Conservation (phyloP, 2,797 vertebrate genomes). For the Serranus cabrilla region DNA sequence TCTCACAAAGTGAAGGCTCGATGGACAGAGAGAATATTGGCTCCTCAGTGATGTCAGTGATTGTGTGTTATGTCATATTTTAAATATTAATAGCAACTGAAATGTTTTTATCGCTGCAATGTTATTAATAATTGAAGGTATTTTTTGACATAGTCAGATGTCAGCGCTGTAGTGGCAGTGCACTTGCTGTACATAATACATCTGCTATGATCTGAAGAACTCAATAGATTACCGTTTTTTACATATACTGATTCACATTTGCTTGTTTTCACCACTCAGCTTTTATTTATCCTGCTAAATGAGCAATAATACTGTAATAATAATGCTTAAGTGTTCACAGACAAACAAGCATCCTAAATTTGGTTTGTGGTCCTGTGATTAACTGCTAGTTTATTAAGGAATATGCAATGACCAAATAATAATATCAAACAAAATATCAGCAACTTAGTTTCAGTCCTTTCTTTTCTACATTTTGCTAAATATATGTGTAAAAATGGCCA, state of each 20-base stretch:
- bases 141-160: not conserved
- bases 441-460: too few species aligned
- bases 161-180: not conserved
- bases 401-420: not conserved
- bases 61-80: not conserved
- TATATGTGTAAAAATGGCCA: not conserved
- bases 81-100: not conserved
- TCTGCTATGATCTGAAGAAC: not conserved
- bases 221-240: not conserved
- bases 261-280: not conserved
- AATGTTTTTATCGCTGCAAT: not conserved
- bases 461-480: not conserved
- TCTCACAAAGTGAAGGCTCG: not conserved
- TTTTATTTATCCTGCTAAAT: conserved; percentile 5
- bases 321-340: too few species aligned
- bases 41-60: not conserved
- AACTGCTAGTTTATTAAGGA: too few species aligned
- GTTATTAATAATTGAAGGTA: not conserved
- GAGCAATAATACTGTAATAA: too few species aligned
- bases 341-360: too few species aligned
- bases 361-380: too few species aligned
- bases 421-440: not conserved
- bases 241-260: not conserved
- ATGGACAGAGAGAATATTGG: not conserved
- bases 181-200: not conserved